Percentiles rank a stretch among this genome's conserved stretches.
These are phyloP conservation scores for Pipa parva DNA, from an alignment of 2,113 vertebrate species.

Conservation along the genomic window DNA sequence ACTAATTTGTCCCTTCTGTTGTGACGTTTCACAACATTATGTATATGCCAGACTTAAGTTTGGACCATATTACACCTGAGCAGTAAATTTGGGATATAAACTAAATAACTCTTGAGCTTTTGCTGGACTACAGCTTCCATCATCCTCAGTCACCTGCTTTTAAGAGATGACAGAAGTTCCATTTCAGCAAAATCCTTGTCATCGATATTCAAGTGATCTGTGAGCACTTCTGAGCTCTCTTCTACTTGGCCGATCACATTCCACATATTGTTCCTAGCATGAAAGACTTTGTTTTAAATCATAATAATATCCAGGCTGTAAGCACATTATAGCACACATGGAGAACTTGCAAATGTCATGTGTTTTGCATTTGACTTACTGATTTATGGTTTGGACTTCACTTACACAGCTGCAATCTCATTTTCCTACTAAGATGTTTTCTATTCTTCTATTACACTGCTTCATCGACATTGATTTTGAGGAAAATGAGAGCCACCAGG, in stretches of 20 bases:
- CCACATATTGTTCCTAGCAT: conserved; percentile 80
- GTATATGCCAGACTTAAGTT: background rate
- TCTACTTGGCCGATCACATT: conserved; percentile 68
- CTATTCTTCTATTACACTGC: conserved; percentile 71
- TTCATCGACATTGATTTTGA: conserved; percentile 67
- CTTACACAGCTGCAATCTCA: conserved; percentile 93
- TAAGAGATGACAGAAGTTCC: too few relatives aligned
- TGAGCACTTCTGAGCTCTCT: conserved; percentile 46
- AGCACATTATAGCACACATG: conserved; percentile 96
- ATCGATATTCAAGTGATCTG: too few relatives aligned
- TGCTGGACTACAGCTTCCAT: background rate
- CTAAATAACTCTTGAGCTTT: conserved; percentile 54
- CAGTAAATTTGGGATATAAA: too few relatives aligned
- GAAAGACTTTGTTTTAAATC: conserved; percentile 97
- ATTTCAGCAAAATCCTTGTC: too few relatives aligned
- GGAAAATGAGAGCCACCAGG: conserved; percentile 72
- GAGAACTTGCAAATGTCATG: conserved; percentile 94
- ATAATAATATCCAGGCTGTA: conserved; percentile 97
- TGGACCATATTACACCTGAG: conserved; percentile 61
- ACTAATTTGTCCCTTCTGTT: conserved; percentile 68
- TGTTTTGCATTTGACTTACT: conserved; percentile 94
- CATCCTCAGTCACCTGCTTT: background rate
- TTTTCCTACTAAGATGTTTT: conserved; percentile 76
- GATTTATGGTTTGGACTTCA: conserved; percentile 78
- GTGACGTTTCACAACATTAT: conserved; percentile 52